phyloP scores from a whole-genome alignment of 2,113 vertebrate species.

The Collichthys lucidus region DNA sequence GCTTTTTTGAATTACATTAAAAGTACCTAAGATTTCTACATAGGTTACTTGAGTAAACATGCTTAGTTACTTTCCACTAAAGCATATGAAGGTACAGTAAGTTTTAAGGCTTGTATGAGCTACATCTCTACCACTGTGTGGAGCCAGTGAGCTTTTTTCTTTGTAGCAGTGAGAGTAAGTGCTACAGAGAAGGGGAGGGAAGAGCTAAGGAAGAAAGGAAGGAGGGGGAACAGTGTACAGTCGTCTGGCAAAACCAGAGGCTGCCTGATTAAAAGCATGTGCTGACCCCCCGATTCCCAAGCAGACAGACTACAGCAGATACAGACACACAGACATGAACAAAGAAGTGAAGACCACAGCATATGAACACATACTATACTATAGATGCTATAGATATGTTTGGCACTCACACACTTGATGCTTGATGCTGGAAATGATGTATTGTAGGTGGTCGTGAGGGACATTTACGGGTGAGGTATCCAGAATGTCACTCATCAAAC shows the following conservation, averaged over 20 bases:
- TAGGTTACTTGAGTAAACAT: background rate
- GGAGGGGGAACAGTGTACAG: constrained; percentile 33
- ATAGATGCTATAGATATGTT: background rate
- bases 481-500: constrained; percentile 5
- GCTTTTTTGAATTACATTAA: background rate
- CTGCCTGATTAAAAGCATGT: constrained; percentile 78
- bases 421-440: constrained; percentile 15
- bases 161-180: constrained; percentile 29
- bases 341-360: constrained; percentile 44
- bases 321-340: constrained; percentile 58
- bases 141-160: constrained; percentile 54
- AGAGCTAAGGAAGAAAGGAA: background rate
- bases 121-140: constrained; percentile 45
- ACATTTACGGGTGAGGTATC: constrained; percentile 23
- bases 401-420: background rate
- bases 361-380: constrained; percentile 22
- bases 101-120: background rate
- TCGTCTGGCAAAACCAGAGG: constrained; percentile 50
- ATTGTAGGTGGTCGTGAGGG: constrained; percentile 26
- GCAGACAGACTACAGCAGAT: constrained; percentile 63
- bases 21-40: background rate
- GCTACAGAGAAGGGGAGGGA: constrained; percentile 27
- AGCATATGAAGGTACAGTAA: background rate
- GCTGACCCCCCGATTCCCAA: constrained; percentile 56
- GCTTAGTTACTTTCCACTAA: background rate